phyloP scores from a whole-genome alignment of 2,797 vertebrate genomes.

The Crax fasciolata region DNA sequence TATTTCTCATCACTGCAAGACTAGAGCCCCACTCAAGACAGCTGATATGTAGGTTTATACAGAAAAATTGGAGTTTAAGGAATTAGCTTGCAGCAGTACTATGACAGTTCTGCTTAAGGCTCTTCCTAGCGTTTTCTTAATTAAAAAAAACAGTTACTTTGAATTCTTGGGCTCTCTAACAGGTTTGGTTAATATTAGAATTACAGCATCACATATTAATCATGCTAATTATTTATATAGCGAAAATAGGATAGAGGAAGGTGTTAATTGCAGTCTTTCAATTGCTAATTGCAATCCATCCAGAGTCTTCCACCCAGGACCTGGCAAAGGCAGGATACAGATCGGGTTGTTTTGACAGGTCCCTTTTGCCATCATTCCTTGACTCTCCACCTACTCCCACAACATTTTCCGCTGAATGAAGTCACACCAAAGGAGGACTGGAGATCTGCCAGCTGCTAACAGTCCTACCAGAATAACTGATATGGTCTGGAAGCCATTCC shows the following conservation, averaged over 20 bases:
- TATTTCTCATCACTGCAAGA: background rate
- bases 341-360: background rate
- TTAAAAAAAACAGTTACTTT: background rate
- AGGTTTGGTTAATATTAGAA: background rate
- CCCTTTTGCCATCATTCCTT: background rate
- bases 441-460: slow-evolving; percentile 3
- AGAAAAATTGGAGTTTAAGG: background rate
- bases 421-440: background rate
- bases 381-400: background rate
- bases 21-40: fast-evolving
- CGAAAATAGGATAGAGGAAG: background rate
- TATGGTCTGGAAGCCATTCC: background rate
- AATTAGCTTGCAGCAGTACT: background rate
- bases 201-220: background rate
- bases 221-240: background rate
- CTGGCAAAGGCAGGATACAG: background rate
- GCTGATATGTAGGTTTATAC: background rate
- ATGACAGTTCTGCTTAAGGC: background rate
- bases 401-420: background rate
- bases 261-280: background rate
- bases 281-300: background rate
- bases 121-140: background rate
- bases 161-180: background rate
- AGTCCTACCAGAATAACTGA: background rate
- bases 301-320: background rate